These are phyloP conservation scores for Heteronetta atricapilla DNA, from an alignment of 2,113 vertebrate species.

Conservation along the genomic window DNA sequence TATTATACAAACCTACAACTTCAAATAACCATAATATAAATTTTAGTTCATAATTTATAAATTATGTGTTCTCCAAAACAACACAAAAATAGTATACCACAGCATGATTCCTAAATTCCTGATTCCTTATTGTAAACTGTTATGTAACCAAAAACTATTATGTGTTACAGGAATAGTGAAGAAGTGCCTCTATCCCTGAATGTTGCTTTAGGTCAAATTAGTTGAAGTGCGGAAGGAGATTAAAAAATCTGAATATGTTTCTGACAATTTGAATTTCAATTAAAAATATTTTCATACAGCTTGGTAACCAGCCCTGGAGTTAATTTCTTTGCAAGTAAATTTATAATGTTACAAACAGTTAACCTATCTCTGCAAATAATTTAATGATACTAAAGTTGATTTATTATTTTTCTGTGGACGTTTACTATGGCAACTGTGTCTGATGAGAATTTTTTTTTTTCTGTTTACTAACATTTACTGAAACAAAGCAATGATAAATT, in stretches of 20 bases:
- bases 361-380: background rate
- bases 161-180: background rate
- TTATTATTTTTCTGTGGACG: background rate
- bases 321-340: constrained; percentile 5
- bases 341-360: background rate
- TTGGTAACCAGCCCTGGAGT: background rate
- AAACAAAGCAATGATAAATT: background rate
- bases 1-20: background rate
- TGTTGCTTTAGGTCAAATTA: background rate
- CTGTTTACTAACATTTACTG: background rate
- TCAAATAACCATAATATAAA: background rate
- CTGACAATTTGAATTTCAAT: constrained; percentile 8
- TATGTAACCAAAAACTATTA: background rate
- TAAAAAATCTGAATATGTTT: background rate
- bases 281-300: background rate
- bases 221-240: background rate
- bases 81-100: background rate
- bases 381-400: background rate
- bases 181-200: background rate
- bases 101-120: background rate
- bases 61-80: background rate
- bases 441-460: background rate
- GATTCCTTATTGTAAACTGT: background rate
- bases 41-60: background rate
- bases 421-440: background rate